These are phyloP conservation scores for Mastacembelus armatus DNA, from an alignment of 2,797 vertebrate genomes.

Conservation along the genomic window DNA sequence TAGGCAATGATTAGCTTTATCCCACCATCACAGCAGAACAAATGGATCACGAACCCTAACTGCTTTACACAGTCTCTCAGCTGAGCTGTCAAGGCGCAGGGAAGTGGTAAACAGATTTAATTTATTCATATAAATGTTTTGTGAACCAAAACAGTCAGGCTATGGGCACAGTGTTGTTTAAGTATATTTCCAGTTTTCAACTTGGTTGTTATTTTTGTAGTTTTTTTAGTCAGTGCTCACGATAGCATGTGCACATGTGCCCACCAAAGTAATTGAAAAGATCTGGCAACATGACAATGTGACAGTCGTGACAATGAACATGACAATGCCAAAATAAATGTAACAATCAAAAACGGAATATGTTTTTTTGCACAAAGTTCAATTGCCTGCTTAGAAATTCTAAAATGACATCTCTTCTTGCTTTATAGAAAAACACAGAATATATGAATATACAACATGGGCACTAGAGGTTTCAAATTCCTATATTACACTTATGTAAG, in stretches of 20 bases:
- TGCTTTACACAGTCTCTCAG: slow-evolving; percentile 65
- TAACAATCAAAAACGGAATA: too few relatives aligned
- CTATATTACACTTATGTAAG: neutral
- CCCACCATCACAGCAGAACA: slow-evolving; percentile 76
- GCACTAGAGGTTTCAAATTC: neutral
- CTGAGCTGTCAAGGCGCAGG: slow-evolving; percentile 64
- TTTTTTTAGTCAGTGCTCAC: slow-evolving; percentile 2
- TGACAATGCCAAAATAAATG: too few relatives aligned
- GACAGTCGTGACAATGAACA: neutral
- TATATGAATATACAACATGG: neutral
- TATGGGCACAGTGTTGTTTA: slow-evolving; percentile 24
- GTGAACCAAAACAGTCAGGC: slow-evolving; percentile 66
- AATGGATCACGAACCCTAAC: slow-evolving; percentile 72
- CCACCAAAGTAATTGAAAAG: slow-evolving; percentile 1
- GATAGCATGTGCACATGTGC: slow-evolving; percentile 21
- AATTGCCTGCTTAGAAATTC: too few relatives aligned
- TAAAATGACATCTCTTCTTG: too few relatives aligned
- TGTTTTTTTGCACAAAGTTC: too few relatives aligned
- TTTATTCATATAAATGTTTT: slow-evolving; percentile 73
- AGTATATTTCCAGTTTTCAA: slow-evolving; percentile 37
- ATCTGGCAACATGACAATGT: too few relatives aligned
- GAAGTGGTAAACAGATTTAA: slow-evolving; percentile 74
- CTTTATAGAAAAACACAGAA: too few relatives aligned
- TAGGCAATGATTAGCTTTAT: slow-evolving; percentile 79
- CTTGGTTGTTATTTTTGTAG: slow-evolving; percentile 1